Evolutionary conservation across 2,888 invertebrate species (phyloP).

Genomic region (Nysson spinosus): DNA sequence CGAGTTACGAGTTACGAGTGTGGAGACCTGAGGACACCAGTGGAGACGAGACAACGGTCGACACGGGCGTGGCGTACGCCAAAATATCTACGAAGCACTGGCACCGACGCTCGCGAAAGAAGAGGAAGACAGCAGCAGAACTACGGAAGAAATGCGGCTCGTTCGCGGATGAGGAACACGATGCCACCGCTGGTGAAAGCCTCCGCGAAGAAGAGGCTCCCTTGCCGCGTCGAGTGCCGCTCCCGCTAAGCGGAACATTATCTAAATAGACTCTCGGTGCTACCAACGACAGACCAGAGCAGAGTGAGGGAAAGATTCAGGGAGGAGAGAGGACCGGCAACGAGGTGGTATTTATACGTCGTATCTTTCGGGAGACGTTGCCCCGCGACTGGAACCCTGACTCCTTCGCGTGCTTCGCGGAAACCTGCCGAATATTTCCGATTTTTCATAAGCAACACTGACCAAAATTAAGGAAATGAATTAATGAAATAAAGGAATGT

Average conservation of each 20-base stretch:
- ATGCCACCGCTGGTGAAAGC: constrained; percentile 66
- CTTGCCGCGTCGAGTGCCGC: constrained; percentile 59
- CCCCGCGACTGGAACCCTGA: constrained; percentile 49
- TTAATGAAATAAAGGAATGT: too few relatives aligned
- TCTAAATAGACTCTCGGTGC: constrained; percentile 67
- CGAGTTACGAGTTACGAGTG: constrained; percentile 25
- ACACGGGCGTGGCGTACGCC: constrained; percentile 57
- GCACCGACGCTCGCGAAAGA: constrained; percentile 23
- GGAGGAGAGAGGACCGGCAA: constrained; percentile 46
- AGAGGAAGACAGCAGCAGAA: constrained; percentile 9
- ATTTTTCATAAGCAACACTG: too few relatives aligned
- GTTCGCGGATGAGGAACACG: constrained; percentile 50
- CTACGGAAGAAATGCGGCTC: constrained; percentile 42
- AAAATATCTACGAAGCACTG: constrained; percentile 57
- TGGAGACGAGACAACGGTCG: constrained; percentile 2
- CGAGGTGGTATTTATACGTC: constrained; percentile 67
- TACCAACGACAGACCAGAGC: constrained; percentile 43
- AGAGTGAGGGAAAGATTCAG: constrained; percentile 27
- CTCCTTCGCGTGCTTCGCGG: constrained; percentile 29
- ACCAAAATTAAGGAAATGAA: too few relatives aligned
- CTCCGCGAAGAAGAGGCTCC: constrained; percentile 62
- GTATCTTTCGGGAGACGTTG: constrained; percentile 56
- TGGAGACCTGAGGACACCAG: too few relatives aligned
- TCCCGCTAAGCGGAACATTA: constrained; percentile 68
- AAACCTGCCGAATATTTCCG: constrained; percentile 10